A percentile compares a stretch with the other conserved stretches of the same genome.
phyloP scores from a whole-genome alignment of 2,797 vertebrate genomes.

The Rhabdomys pumilio region DNA sequence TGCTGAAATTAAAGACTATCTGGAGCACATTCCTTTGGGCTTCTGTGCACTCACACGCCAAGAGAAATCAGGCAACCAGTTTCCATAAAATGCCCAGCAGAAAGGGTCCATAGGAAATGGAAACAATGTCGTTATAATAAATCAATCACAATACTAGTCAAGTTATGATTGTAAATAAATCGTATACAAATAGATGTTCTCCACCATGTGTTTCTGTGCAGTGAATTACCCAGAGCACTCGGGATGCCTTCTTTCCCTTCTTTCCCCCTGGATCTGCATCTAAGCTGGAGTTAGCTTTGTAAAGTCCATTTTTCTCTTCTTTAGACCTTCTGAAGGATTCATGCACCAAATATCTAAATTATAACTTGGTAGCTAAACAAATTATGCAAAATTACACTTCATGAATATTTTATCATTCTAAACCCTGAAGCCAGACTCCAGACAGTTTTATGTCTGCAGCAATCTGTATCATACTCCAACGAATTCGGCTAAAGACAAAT shows the following conservation, averaged over 20 bases:
- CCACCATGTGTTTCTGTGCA: neutral
- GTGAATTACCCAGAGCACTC: neutral
- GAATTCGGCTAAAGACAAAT: constrained; percentile 85
- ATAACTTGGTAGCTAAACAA: constrained; percentile 89
- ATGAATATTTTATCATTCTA: constrained; percentile 90
- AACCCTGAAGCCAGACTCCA: constrained; percentile 89
- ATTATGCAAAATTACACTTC: constrained; percentile 90
- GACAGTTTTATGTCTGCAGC: constrained; percentile 86
- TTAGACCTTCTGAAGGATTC: constrained; percentile 82
- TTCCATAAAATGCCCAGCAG: neutral
- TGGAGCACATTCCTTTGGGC: constrained; percentile 42
- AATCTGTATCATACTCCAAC: constrained; percentile 85
- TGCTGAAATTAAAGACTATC: constrained; percentile 14
- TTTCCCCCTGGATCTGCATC: constrained; percentile 3
- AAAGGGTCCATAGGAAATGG: neutral
- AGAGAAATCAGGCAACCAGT: neutral
- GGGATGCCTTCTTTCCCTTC: neutral
- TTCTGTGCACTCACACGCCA: neutral
- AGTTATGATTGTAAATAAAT: neutral
- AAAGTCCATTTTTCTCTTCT: constrained; percentile 78
- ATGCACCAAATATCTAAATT: constrained; percentile 88
- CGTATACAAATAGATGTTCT: neutral
- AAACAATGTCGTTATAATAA: neutral
- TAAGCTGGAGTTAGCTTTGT: constrained; percentile 34
- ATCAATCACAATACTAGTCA: neutral